These are phyloP conservation scores for Narcine bancroftii DNA, from an alignment of 2,113 vertebrate genomes.

Conservation along the genomic window DNA sequence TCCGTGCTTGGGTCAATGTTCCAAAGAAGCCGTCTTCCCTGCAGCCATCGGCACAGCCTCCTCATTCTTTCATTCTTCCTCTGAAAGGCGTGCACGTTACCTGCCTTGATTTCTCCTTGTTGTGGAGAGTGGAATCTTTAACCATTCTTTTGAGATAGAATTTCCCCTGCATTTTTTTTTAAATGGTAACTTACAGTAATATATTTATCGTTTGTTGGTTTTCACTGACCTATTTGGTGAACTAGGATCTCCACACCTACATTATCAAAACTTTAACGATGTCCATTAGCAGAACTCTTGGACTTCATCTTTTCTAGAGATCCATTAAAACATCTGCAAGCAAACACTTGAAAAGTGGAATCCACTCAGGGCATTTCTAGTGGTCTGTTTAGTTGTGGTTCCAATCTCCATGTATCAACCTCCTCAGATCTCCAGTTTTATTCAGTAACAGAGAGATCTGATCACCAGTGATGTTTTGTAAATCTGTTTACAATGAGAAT, in stretches of 20 bases:
- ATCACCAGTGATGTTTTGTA: background rate
- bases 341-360: background rate
- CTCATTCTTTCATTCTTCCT: no score
- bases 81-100: no score
- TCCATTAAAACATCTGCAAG: background rate
- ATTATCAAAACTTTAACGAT: background rate
- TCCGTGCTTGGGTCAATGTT: no score
- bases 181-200: no score
- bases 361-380: background rate
- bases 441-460: background rate
- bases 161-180: no score
- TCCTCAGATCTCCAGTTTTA: background rate
- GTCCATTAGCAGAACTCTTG: background rate
- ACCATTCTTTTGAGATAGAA: no score
- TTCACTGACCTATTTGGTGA: no score
- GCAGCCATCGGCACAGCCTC: no score
- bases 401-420: background rate
- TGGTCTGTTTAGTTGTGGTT: background rate
- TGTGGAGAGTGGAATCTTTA: no score
- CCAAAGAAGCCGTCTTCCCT: no score
- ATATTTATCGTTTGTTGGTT: no score
- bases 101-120: no score
- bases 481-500: background rate
- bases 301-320: background rate
- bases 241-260: background rate